Conservation (phyloP, 2,888 invertebrate genomes). For the Drosophila neotestacea region DNA sequence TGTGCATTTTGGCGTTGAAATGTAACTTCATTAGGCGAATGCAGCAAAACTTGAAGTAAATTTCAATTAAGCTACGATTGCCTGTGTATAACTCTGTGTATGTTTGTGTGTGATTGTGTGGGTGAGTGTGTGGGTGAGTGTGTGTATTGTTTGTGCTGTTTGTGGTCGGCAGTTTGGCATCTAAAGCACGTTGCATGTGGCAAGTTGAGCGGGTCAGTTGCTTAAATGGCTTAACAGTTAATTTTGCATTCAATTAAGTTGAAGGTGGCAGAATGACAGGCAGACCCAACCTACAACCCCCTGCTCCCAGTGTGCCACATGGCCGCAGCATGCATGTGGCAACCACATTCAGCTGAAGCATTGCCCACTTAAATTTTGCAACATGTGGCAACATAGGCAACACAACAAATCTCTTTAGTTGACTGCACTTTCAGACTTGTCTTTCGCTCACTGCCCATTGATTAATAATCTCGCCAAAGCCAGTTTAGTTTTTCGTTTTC, state of each 20-base stretch:
- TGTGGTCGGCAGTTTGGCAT: conserved; percentile 24
- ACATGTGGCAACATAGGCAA: conserved; percentile 9
- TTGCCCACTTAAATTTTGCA: conserved; percentile 11
- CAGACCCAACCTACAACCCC: background rate
- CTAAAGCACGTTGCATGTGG: conserved; percentile 15
- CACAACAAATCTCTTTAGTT: conserved; percentile 19
- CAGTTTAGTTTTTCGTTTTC: conserved; percentile 10
- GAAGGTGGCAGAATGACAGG: conserved; percentile 1
- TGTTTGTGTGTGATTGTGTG: conserved; percentile 3
- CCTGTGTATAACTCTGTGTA: background rate
- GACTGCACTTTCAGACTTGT: conserved; percentile 9
- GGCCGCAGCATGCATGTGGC: background rate
- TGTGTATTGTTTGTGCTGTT: conserved; percentile 16
- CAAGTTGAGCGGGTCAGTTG: background rate
- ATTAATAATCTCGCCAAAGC: conserved; percentile 54
- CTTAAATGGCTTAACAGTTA: conserved; percentile 56
- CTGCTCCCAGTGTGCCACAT: background rate
- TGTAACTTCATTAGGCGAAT: conserved; percentile 38
- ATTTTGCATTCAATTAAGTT: conserved; percentile 66
- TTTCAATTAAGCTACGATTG: conserved; percentile 30
- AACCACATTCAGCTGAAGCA: background rate
- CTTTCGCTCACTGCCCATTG: conserved; percentile 36
- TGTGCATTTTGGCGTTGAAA: conserved; percentile 24
- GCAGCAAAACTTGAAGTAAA: conserved; percentile 28
- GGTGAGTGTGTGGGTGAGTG: background rate